phyloP scores from a whole-genome alignment of 2,888 invertebrate genomes.

The Acanthosoma haemorrhoidale region DNA sequence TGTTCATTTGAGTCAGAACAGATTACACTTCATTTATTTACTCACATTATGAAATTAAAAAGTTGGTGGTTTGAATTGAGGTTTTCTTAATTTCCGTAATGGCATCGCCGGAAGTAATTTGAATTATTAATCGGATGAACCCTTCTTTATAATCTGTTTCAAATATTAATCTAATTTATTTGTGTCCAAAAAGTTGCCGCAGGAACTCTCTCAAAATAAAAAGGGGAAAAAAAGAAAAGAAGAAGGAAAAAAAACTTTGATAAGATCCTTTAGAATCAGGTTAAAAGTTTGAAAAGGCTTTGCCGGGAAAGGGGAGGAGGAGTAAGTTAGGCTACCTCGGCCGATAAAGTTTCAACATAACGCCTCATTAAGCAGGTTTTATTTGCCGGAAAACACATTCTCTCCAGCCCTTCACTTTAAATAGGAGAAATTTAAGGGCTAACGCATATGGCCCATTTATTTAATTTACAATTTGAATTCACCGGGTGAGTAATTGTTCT shows the following conservation, averaged over 20 bases:
- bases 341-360: slow-evolving; percentile 17
- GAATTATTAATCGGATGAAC: neutral
- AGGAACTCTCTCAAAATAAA: neutral
- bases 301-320: neutral
- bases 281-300: slow-evolving; percentile 13
- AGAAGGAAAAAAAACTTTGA: neutral
- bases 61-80: no score
- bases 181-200: neutral
- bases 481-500: neutral
- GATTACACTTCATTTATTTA: no score
- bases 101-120: neutral
- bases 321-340: neutral
- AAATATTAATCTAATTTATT: neutral
- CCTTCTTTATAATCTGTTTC: neutral
- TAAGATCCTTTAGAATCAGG: slow-evolving; percentile 14
- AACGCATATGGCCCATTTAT: neutral
- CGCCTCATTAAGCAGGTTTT: slow-evolving; percentile 19
- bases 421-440: neutral
- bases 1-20: no score
- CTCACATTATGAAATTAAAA: no score
- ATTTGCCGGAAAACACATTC: slow-evolving; percentile 5
- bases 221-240: neutral
- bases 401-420: neutral
- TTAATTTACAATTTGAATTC: neutral
- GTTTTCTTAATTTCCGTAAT: neutral